These are phyloP conservation scores for Anoplius nigerrimus DNA, from an alignment of 2,888 invertebrate species.

Conservation along the genomic window DNA sequence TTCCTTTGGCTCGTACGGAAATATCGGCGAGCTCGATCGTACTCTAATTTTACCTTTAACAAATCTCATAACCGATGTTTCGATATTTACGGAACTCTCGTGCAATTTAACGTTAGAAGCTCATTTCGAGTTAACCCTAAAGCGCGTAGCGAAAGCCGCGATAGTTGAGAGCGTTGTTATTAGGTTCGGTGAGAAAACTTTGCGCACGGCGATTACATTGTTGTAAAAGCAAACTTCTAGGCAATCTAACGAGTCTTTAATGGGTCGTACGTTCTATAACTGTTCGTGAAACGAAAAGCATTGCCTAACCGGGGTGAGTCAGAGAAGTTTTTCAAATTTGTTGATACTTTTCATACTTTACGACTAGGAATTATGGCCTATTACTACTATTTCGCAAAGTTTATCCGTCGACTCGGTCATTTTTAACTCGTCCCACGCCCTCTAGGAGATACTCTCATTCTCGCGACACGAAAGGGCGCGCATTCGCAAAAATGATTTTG, in stretches of 20 bases:
- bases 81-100: too few species aligned
- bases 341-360: conserved; percentile 70
- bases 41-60: too few species aligned
- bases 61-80: too few species aligned
- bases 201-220: conserved; percentile 24
- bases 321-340: conserved; percentile 62
- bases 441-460: too few species aligned
- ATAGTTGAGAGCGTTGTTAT: conserved; percentile 6
- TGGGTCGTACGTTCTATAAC: conserved; percentile 27
- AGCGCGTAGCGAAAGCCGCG: too few species aligned
- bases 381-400: conserved; percentile 62
- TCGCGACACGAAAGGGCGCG: conserved; percentile 16
- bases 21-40: too few species aligned
- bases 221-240: conserved; percentile 48
- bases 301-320: conserved; percentile 54
- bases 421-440: conserved; percentile 29
- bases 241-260: conserved; percentile 41
- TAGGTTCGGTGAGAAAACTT: conserved; percentile 21
- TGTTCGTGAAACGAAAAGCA: conserved; percentile 21
- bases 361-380: conserved; percentile 66
- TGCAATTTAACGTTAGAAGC: too few species aligned
- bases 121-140: too few species aligned
- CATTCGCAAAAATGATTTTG: neutral
- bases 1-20: too few species aligned
- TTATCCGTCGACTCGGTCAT: conserved; percentile 43